These are phyloP conservation scores for Aspiorhynchus laticeps DNA, from an alignment of 2,113 vertebrate genomes.

Conservation along the genomic window DNA sequence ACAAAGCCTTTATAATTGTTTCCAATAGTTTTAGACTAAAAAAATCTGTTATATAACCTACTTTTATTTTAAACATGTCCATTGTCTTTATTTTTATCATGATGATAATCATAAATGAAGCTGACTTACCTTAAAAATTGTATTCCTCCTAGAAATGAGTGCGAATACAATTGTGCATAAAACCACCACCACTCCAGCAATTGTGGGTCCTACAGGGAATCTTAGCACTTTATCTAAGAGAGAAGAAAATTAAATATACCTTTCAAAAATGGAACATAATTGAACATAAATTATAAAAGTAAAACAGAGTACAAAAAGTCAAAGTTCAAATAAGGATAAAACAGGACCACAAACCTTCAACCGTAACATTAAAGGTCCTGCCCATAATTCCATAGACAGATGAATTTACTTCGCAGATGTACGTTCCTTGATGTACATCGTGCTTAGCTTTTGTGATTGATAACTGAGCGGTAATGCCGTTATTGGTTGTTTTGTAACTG, in stretches of 20 bases:
- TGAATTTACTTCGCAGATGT: slow-evolving; percentile 62
- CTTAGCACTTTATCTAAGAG: slow-evolving; percentile 64
- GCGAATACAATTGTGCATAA: slow-evolving; percentile 67
- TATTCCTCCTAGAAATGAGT: slow-evolving; percentile 65
- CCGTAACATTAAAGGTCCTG: slow-evolving; percentile 64
- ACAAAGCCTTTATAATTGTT: neutral
- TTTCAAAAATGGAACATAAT: neutral
- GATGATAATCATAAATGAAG: neutral
- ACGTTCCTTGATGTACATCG: slow-evolving; percentile 65
- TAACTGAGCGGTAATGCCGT: slow-evolving; percentile 62
- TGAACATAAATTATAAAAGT: neutral
- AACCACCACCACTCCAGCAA: slow-evolving; percentile 75
- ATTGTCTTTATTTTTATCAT: neutral
- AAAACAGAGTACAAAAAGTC: neutral
- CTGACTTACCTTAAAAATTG: slow-evolving; percentile 61
- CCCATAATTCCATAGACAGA: slow-evolving; percentile 16
- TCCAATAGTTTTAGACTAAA: neutral
- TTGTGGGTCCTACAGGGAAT: slow-evolving; percentile 70
- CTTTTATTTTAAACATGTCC: neutral
- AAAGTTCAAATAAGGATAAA: neutral
- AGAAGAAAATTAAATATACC: neutral
- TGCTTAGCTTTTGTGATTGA: slow-evolving; percentile 32
- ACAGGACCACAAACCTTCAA: slow-evolving; percentile 66
- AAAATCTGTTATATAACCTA: neutral
- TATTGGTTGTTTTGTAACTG: slow-evolving; percentile 57